Conservation (phyloP, 2,888 invertebrate genomes). For the Perdita meconis region DNA sequence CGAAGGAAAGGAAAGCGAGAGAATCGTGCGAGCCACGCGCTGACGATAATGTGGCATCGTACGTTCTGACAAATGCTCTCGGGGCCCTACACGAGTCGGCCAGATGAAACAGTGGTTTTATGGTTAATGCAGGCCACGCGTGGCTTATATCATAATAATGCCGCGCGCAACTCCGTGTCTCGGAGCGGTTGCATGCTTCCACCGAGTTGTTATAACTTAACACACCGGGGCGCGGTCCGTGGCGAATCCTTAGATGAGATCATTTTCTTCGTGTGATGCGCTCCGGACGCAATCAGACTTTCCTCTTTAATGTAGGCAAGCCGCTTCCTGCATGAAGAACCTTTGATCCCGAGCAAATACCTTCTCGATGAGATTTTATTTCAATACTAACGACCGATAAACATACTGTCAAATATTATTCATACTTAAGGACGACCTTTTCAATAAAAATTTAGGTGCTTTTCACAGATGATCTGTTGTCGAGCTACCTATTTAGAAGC, state of each 20-base stretch:
- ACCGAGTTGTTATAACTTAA: conserved; percentile 37
- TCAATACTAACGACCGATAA: too few relatives aligned
- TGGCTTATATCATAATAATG: conserved; percentile 76
- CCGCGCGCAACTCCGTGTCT: conserved; percentile 62
- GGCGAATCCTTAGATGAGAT: conserved; percentile 55
- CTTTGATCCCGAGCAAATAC: conserved; percentile 18
- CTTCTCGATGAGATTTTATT: too few relatives aligned
- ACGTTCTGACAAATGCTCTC: conserved; percentile 66
- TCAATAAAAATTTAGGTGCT: too few relatives aligned
- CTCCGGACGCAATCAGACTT: conserved; percentile 35
- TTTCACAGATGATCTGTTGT: too few relatives aligned
- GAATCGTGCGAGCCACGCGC: conserved; percentile 61
- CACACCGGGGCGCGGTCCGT: conserved; percentile 32
- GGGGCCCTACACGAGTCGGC: conserved; percentile 53
- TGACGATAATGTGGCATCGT: conserved; percentile 70
- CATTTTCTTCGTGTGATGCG: conserved; percentile 41
- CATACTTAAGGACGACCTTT: too few relatives aligned
- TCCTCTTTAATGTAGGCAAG: conserved; percentile 38
- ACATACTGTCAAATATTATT: too few relatives aligned
- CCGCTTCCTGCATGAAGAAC: conserved; percentile 31
- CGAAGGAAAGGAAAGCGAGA: conserved; percentile 23
- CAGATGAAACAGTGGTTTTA: conserved; percentile 61
- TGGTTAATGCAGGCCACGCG: conserved; percentile 68
- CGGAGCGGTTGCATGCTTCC: conserved; percentile 49
- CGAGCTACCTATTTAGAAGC: too few relatives aligned